phyloP scores from a whole-genome alignment of 2,888 invertebrate genomes.

The Drosophila mulleri region DNA sequence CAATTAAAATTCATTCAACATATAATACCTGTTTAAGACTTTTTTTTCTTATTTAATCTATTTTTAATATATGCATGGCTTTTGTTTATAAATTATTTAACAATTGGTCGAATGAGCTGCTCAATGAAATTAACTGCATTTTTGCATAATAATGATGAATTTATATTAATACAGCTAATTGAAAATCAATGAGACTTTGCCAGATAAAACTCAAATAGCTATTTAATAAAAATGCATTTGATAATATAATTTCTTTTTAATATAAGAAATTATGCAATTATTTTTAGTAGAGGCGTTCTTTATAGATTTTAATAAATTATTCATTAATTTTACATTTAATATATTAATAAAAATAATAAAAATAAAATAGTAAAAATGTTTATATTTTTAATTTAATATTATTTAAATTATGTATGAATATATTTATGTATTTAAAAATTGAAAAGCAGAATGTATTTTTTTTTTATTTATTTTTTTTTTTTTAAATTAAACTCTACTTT shows the following conservation, averaged over 20 bases:
- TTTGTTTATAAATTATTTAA: background rate
- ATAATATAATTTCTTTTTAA: background rate
- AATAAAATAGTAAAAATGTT: background rate
- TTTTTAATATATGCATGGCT: constrained; percentile 1
- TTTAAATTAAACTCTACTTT: no score
- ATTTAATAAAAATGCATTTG: background rate
- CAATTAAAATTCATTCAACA: constrained; percentile 1
- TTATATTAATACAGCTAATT: background rate
- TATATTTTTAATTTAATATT: background rate
- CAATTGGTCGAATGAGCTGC: background rate
- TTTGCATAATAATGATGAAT: background rate
- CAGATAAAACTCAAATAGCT: background rate
- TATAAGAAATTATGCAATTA: background rate
- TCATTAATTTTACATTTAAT: background rate
- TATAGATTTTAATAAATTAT: background rate
- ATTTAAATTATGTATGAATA: no score
- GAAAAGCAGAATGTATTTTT: no score
- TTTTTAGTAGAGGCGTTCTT: background rate
- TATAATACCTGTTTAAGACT: background rate
- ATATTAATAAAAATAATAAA: no score
- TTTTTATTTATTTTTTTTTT: no score
- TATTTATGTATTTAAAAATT: no score
- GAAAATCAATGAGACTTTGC: background rate
- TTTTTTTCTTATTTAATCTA: background rate
- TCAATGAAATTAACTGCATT: background rate